Evolutionary conservation across 1,140 invertebrate species (phyloP), one percentile per base, ranked within the genome.

Genomic region (Aphaenogaster ashmeadi): DNA sequence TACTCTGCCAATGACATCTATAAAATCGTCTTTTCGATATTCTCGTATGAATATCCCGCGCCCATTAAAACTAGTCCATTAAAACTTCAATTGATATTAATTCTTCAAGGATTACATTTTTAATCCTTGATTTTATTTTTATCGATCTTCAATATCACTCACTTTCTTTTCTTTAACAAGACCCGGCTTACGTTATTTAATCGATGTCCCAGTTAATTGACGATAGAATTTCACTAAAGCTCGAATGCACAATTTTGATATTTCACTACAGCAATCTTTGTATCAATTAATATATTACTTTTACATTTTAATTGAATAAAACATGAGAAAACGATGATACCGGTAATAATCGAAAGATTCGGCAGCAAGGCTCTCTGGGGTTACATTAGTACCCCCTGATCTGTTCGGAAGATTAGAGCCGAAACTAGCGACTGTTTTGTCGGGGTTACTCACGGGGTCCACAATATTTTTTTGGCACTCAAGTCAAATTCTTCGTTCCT

Each of bases 381-480:
- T 74, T 83, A 67, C 38, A 87, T 77, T 38, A 74, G 27, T 62
- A 74, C 62, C 58, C n/a, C 62, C 50, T 75, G 86, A 89, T 77
- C 87, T 80, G 90, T 91, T 91, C 79, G 77, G 64, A 88, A 64
- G 90, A 91, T 89, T 87, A 88, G 88, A 91, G 66, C 74, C 36
- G 88, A 89, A 87, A 91, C 74, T 79, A 89, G 80, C 71, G 85
- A 90, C 88, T 90, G 88, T 80, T 88, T 81, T 90, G 89, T 88
- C 90, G 85, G 79, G 69, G 87, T 90, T 91, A 86, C 87, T 83
- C 67, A 78, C 88, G 77, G 74, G 90, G 87, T 87, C 69, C 81
- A 86, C 79, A 90, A 91, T 78, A 88, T 92, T 92, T 93, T 93
- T 93, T 92, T 92, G 91, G 91, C 92, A 89, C 27, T 72, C 78